Evolutionary conservation across 1,140 invertebrate species (phyloP), one percentile per base, ranked within the genome.

Genomic region (Spodoptera litura): DNA sequence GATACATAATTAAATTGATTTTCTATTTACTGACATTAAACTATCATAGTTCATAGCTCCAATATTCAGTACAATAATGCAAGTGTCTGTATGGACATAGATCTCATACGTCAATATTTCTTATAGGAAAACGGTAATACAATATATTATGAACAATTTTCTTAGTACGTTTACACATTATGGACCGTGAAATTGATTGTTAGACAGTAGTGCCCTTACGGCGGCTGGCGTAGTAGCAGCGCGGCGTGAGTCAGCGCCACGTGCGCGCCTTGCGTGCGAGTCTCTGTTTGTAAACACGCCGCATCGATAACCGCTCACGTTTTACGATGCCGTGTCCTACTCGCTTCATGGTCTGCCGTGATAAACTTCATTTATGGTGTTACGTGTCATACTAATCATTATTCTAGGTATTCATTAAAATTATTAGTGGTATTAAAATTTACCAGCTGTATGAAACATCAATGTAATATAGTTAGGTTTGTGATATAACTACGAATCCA

Each of bases 201-300:
- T 68, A 68, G 64, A 51, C n/a, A 15, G 20, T 44, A 55, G 20
- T 31, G 10, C 64, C 64, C 61, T 64, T 66, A 66, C 62, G 62
- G 9, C 38, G 38, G 38, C 9, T 44, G n/a, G 1, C 62, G 62
- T 66, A 66, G 62, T 66, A 66, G 35, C 25, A 2, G 13, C 35
- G 13, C 13, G 5, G n/a, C 35, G n/a, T 53, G 49, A 15, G 15
- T 55, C 52, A 55, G 38, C 52, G 11, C 52, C 64, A 31, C 49
- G 64, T 52, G 66, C 49, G 49, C 51, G 44, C 11, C 15, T 9
- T 44, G 15, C 62, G 44, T 51, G 62, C 44, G 62, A 12, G 3
- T 51, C 13, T n/a, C 4, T 70, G 66, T 70, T 70, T 70, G 66
- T 70, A 70, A 70, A 70, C 66, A 70, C 27, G 15, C 6, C 44